Percentiles rank a stretch among this genome's conserved stretches.
Evolutionary conservation across 2,888 invertebrate species (phyloP).

Genomic region (Chrysodeixis includens): DNA sequence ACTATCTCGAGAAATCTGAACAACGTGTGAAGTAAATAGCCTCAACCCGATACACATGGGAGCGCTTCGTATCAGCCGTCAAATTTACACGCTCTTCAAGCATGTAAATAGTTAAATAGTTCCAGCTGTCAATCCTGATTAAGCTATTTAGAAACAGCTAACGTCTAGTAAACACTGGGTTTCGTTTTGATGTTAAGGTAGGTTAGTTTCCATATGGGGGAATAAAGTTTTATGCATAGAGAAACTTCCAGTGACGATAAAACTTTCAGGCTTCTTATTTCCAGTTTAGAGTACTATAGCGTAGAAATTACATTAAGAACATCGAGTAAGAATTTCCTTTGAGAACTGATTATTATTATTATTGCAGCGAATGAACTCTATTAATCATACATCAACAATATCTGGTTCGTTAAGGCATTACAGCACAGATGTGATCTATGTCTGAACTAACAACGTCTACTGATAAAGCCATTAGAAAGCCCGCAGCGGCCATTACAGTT

Average conservation of each 20-base stretch:
- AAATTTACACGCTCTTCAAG: slow-evolving; percentile 29
- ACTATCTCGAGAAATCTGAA: neutral
- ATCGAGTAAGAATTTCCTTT: too few species aligned
- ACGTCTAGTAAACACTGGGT: neutral
- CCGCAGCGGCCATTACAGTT: slow-evolving; percentile 21
- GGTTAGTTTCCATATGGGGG: neutral
- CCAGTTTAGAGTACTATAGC: too few species aligned
- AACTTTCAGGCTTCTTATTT: too few species aligned
- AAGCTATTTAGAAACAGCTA: slow-evolving; percentile 5
- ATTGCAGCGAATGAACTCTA: neutral
- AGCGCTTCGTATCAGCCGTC: slow-evolving; percentile 33
- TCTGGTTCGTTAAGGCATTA: neutral
- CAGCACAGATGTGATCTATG: neutral
- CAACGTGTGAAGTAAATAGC: neutral
- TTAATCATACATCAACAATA: slow-evolving; percentile 3
- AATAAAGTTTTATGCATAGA: neutral
- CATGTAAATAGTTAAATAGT: slow-evolving; percentile 21
- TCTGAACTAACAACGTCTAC: neutral
- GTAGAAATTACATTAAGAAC: too few species aligned
- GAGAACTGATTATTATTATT: too few species aligned
- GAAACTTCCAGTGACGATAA: too few species aligned
- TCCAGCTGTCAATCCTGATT: slow-evolving; percentile 32
- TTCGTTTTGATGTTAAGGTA: neutral
- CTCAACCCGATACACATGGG: slow-evolving; percentile 42
- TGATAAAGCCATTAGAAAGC: slow-evolving; percentile 9